Base-by-base conservation (phyloP, 2,113 vertebrate species). In the Phyllostomus discolor region DNA sequence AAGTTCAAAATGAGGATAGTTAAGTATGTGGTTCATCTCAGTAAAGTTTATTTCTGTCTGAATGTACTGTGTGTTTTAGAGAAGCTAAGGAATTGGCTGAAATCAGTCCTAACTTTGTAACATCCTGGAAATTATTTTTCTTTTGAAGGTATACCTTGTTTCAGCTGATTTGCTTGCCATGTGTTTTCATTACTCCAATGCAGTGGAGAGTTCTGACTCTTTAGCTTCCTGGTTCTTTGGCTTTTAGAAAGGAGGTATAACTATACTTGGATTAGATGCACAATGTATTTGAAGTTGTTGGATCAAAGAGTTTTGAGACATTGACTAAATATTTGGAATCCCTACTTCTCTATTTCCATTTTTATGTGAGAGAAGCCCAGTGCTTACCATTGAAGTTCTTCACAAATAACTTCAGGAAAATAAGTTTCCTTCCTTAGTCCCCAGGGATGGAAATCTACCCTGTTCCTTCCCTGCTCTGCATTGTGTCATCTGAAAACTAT, bases 141-240 rank as follows among this genome's bases (percentile, higher is more conserved):
- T 88, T 92, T 90, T 52, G 35, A 90, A 87, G 70, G 46, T 31
- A 0, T 90, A 72, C 67, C 79, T 43, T 14, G 91, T 88, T 96
- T 92, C 35, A 59, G 0, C 75, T 15, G 38, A 10, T 72, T 57
- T 67, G 12, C 31, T 35, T n/a, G 31, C 67, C 85, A 38, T n/a
- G 31, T 48, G 50, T 19, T 52, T 85, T 94, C 33, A 66, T 79
- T 52, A 50, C 28, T 90, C 19, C n/a, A 41, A 8, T n/a, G 20
- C 69, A 20, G 38, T 54, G 9, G 41, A 72, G 57, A 73, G 20
- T 80, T 88, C n/a, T 20, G 46, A 72, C 84, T 75, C 89, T 75
- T 93, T 78, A 72, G 66, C 54, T 64, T 94, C 89, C 57, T 80
- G 38, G n/a, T n/a, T 91, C 62, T 82, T 88, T 79, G 78, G 57